A percentile compares a stretch with the other conserved stretches of the same genome.
Evolutionary conservation across 2,797 vertebrate genomes (phyloP).

Genomic region (Aselliscus stoliczkanus): DNA sequence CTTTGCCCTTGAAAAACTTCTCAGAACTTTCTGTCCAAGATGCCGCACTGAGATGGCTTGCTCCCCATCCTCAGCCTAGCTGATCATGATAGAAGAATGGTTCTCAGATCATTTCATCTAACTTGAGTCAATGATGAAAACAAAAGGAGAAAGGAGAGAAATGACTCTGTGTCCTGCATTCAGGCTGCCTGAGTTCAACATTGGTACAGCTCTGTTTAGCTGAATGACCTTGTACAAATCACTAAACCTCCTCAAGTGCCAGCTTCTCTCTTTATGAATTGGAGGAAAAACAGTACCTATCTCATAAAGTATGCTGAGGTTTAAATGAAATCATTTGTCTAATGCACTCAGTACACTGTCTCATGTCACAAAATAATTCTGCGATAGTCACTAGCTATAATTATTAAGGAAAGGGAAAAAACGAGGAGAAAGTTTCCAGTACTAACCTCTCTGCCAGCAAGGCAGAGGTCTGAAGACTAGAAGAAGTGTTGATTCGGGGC

Average conservation of each 20-base stretch:
- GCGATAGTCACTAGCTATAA: background rate
- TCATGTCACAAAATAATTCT: background rate
- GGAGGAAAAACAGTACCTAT: background rate
- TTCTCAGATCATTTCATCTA: background rate
- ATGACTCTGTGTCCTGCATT: background rate
- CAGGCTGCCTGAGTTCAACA: background rate
- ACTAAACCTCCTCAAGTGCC: background rate
- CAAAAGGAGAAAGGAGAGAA: background rate
- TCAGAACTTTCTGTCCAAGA: background rate
- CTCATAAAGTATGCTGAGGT: background rate
- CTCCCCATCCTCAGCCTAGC: background rate
- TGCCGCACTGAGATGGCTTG: background rate
- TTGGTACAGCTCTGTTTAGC: background rate
- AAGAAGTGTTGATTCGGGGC: background rate
- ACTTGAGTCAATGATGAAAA: background rate
- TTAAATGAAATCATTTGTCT: background rate
- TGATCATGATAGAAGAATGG: background rate
- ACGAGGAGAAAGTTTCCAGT: background rate
- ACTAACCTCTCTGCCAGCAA: background rate
- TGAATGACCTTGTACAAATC: background rate
- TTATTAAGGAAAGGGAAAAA: background rate
- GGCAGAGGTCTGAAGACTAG: background rate
- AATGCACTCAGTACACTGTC: background rate
- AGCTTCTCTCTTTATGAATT: background rate
- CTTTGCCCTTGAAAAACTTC: background rate